A percentile compares a stretch with the other conserved stretches of the same genome.
These are phyloP conservation scores for Diabrotica virgifera DNA, from an alignment of 1,140 invertebrate genomes.

Conservation along the genomic window DNA sequence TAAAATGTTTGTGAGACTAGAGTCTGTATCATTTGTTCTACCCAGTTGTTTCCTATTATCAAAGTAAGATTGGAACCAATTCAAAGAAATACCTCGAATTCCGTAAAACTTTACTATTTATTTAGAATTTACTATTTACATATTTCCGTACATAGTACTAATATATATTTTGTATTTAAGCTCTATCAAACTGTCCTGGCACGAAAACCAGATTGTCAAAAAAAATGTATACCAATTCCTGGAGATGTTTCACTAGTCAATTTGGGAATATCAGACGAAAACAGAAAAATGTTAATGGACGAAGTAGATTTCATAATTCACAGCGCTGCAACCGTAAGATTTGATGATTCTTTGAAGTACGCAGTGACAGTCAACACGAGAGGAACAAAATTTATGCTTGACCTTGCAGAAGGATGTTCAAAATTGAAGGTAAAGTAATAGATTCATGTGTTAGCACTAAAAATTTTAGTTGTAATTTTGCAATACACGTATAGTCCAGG, in stretches of 20 bases:
- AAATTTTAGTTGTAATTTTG: too few species aligned
- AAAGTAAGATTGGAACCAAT: too few species aligned
- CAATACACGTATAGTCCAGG: too few species aligned
- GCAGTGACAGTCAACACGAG: conserved; percentile 73
- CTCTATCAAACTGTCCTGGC: conserved; percentile 12
- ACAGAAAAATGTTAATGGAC: conserved; percentile 65
- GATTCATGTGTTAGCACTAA: too few species aligned
- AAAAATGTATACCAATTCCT: conserved; percentile 67
- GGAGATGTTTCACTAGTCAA: conserved; percentile 75
- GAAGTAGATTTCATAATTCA: conserved; percentile 84
- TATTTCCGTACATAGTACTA: too few species aligned
- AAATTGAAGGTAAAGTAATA: conserved; percentile 55
- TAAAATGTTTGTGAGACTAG: too few species aligned
- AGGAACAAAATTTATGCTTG: conserved; percentile 70
- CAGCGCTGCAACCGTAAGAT: conserved; percentile 85
- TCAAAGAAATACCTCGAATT: too few species aligned
- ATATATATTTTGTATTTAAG: too few species aligned
- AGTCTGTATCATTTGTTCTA: too few species aligned
- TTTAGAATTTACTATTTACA: too few species aligned
- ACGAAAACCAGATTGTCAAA: conserved; percentile 21
- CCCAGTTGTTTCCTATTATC: too few species aligned
- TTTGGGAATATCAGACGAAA: conserved; percentile 71
- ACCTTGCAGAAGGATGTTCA: conserved; percentile 73
- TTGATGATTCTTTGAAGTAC: conserved; percentile 70
- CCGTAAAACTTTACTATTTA: too few species aligned